A percentile compares a stretch with the other conserved stretches of the same genome.
phyloP scores from a whole-genome alignment of 2,797 vertebrate genomes.

The Rhinatrema bivittatum region DNA sequence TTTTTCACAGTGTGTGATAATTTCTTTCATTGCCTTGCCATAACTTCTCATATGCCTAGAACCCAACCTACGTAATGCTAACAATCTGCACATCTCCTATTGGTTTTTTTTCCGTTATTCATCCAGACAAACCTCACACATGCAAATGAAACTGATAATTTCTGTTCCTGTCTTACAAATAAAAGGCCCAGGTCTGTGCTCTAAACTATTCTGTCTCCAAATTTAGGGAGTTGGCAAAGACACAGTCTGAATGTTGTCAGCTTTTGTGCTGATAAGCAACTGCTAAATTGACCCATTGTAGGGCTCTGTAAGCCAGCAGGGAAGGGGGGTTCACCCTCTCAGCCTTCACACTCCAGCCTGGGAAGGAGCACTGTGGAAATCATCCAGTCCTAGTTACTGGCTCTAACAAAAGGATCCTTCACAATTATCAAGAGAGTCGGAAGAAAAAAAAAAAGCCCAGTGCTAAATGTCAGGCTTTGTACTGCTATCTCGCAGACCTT shows the following conservation, averaged over 20 bases:
- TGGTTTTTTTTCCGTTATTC: too few species aligned
- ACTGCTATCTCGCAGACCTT: conserved; percentile 21
- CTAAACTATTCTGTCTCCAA: neutral
- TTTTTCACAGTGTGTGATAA: too few species aligned
- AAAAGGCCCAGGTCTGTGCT: neutral
- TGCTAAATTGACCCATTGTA: neutral
- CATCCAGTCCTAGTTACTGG: too few species aligned
- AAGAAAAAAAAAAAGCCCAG: too few species aligned
- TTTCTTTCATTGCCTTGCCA: too few species aligned
- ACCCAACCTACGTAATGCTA: too few species aligned
- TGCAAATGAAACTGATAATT: neutral
- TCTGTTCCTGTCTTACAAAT: neutral
- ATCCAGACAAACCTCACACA: too few species aligned
- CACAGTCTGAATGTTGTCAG: neutral
- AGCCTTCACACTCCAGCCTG: conserved; percentile 5
- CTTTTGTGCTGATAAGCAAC: conserved; percentile 7
- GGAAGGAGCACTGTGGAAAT: conserved; percentile 15
- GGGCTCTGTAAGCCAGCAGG: neutral
- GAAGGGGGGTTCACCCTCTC: conserved; percentile 7
- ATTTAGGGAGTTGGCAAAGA: neutral
- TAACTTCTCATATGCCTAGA: too few species aligned
- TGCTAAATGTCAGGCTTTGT: conserved; percentile 31
- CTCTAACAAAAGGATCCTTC: conserved; percentile 30
- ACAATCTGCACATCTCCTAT: too few species aligned
- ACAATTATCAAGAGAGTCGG: conserved; percentile 21